Percentiles rank a stretch among this genome's conserved stretches.
Conservation (phyloP, 2,888 invertebrate species). For the Stegana nigrithorax region DNA sequence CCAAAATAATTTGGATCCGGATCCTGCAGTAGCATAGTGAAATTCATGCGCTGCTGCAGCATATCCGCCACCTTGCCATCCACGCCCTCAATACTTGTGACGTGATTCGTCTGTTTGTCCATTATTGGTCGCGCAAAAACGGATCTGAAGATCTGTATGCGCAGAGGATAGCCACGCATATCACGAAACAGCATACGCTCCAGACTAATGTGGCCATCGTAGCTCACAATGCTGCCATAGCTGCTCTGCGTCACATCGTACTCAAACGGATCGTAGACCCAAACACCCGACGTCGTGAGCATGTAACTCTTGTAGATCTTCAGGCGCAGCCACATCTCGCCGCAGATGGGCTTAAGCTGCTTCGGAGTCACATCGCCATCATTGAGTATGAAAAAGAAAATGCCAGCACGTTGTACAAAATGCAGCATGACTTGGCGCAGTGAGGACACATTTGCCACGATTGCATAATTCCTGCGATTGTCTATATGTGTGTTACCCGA, state of each 20-base stretch:
- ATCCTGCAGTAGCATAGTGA: constrained; percentile 54
- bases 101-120: constrained; percentile 39
- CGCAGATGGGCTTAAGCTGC: constrained; percentile 42
- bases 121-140: constrained; percentile 57
- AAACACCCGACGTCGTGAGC: constrained; percentile 42
- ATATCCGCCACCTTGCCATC: constrained; percentile 59
- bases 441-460: constrained; percentile 44
- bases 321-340: constrained; percentile 45
- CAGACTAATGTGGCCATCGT: constrained; percentile 38
- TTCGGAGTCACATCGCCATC: constrained; percentile 17
- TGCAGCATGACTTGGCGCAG: constrained; percentile 34
- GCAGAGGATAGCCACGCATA: constrained; percentile 65
- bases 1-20: constrained; percentile 64
- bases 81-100: constrained; percentile 51
- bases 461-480: constrained; percentile 43
- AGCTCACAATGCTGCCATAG: constrained; percentile 49
- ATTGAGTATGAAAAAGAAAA: constrained; percentile 48
- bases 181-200: constrained; percentile 51
- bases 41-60: constrained; percentile 59
- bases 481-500: neutral
- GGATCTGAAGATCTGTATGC: constrained; percentile 65
- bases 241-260: constrained; percentile 10
- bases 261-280: constrained; percentile 59
- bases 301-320: constrained; percentile 49
- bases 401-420: constrained; percentile 40